phyloP scores from a whole-genome alignment of 2,113 vertebrate species.

The Alosa alosa region DNA sequence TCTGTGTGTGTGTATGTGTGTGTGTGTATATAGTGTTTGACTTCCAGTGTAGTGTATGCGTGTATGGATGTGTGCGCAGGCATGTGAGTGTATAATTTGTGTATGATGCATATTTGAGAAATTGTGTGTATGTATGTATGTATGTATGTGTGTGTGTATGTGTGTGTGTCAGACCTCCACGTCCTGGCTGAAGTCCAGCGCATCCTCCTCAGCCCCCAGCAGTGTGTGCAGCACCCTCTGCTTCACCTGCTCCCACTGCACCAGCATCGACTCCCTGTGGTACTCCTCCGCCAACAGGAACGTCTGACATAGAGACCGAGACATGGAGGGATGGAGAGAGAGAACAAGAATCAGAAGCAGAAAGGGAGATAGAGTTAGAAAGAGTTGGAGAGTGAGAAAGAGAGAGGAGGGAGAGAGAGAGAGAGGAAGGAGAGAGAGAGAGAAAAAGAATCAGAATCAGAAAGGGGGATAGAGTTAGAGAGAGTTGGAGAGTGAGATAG shows the following conservation, averaged over 20 bases:
- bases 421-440: background rate
- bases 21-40: background rate
- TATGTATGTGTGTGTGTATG: too few relatives aligned
- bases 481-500: too few relatives aligned
- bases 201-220: slow-evolving; percentile 93
- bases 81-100: too few relatives aligned
- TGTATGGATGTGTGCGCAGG: background rate
- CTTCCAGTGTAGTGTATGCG: background rate
- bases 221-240: slow-evolving; percentile 94
- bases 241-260: slow-evolving; percentile 98
- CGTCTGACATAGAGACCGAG: slow-evolving; percentile 72
- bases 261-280: slow-evolving; percentile 96
- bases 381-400: background rate
- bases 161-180: slow-evolving; percentile 77
- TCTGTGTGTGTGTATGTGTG: background rate
- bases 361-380: background rate
- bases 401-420: background rate
- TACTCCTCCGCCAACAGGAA: slow-evolving; percentile 96
- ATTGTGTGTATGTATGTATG: background rate
- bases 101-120: background rate
- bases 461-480: background rate
- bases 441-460: background rate
- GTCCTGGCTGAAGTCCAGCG: slow-evolving; percentile 94
- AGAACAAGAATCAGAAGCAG: background rate
- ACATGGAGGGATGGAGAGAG: background rate